Evolutionary conservation across 1,140 invertebrate genomes (phyloP).

Genomic region (Drosophila azteca): DNA sequence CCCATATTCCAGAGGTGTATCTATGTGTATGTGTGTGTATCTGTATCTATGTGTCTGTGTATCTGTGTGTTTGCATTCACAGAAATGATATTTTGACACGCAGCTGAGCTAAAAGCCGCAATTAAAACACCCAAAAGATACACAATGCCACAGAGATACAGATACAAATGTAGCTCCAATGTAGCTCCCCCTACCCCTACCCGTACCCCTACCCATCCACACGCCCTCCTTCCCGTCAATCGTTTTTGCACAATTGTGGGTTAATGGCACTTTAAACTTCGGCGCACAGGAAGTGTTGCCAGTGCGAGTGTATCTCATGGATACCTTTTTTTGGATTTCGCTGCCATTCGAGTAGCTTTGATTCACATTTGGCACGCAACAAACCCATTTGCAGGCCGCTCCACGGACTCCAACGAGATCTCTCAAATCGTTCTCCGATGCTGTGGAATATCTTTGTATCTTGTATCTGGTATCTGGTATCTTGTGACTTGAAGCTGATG

Average conservation of each 20-base stretch:
- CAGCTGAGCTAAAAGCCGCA: constrained; percentile 67
- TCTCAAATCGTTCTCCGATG: constrained; percentile 1
- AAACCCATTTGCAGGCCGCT: constrained; percentile 60
- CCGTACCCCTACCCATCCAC: no score
- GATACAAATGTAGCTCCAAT: no score
- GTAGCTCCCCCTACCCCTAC: no score
- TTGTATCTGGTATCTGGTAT: neutral
- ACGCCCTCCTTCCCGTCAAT: no score
- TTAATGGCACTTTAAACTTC: constrained; percentile 77
- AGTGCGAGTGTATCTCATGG: constrained; percentile 20
- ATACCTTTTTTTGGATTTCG: no score
- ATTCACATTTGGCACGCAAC: constrained; percentile 79
- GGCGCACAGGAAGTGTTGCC: constrained; percentile 47
- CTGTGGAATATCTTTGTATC: neutral
- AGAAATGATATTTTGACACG: constrained; percentile 80
- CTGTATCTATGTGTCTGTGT: no score
- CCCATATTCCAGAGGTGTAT: constrained; percentile 16
- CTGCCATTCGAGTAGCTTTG: constrained; percentile 37
- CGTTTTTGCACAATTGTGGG: constrained; percentile 60
- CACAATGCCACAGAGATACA: constrained; percentile 4
- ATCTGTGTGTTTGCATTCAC: neutral
- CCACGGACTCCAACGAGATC: constrained; percentile 15
- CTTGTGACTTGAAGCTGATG: no score
- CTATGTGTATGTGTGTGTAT: neutral
- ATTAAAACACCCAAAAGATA: constrained; percentile 51